Percentiles rank a stretch among this genome's conserved stretches.
These are phyloP conservation scores for Microtus oregoni DNA, from an alignment of 2,113 vertebrate genomes.

Conservation along the genomic window DNA sequence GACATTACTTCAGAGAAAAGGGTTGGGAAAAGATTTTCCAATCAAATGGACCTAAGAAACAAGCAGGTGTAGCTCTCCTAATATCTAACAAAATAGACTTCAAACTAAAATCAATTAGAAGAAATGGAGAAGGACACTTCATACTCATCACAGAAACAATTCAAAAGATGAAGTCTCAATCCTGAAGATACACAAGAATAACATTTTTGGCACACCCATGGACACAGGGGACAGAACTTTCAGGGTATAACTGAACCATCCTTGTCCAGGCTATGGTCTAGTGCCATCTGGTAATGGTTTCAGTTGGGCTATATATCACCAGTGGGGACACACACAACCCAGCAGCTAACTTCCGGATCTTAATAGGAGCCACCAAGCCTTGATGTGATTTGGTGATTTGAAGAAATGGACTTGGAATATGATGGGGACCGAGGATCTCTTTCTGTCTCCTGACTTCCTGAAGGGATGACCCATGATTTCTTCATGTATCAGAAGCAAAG, in stretches of 20 bases:
- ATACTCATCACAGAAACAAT: too few relatives aligned
- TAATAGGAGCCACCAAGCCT: neutral
- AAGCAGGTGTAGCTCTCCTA: too few relatives aligned
- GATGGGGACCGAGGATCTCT: neutral
- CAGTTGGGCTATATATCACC: neutral
- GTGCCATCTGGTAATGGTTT: too few relatives aligned
- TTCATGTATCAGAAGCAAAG: neutral
- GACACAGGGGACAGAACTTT: neutral
- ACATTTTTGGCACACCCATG: rapidly evolving
- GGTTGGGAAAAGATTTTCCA: too few relatives aligned
- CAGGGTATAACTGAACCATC: neutral
- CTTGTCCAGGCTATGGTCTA: neutral
- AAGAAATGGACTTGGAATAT: neutral
- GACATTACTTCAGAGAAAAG: too few relatives aligned
- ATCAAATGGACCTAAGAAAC: too few relatives aligned
- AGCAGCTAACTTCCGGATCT: neutral
- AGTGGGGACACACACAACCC: neutral
- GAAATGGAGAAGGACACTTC: too few relatives aligned
- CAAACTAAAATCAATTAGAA: too few relatives aligned
- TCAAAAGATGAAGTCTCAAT: too few relatives aligned
- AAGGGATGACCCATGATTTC: neutral
- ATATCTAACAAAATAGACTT: too few relatives aligned
- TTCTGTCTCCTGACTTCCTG: neutral
- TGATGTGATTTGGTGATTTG: neutral
- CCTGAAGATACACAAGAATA: neutral